Evolutionary conservation across 2,113 vertebrate species (phyloP), one percentile per base, ranked within the genome.

Genomic region (Sciurus niger): DNA sequence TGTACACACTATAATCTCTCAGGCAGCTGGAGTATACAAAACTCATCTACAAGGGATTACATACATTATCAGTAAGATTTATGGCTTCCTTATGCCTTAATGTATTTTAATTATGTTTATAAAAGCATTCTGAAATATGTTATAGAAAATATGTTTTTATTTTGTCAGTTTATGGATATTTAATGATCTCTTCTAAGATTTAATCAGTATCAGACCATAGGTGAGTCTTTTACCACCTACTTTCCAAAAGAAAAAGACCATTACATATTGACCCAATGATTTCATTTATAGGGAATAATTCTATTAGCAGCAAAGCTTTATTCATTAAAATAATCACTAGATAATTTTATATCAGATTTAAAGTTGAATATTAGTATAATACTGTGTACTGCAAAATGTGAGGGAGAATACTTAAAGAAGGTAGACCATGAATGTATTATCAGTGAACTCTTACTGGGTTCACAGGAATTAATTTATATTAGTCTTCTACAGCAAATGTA

Each of bases 31-130:
- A 93, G 37, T 93, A n/a, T 16, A 86, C 25, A 84, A 76, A 96
- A 37, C 7, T 92, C 90, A 90, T 95, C 73, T 87, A 17, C 10
- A 72, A 65, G 58, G 76, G 76, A 95, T 97, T 97, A 80, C 46
- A 53, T 4, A 34, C 43, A 40, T 76, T 83, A 93, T 63, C 82
- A 82, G n/a, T 12, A 53, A 83, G 40, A 88, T 65, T 94, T 60
- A 55, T 37, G 82, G 55, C 10, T 95, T 95, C 43, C 6, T 76
- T 68, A 79, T 25, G 17, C 65, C 63, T 5, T 4, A 2, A 46
- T 79, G 76, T 51, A 92, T 70, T 95, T 96, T 93, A 96, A 89
- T 89, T 96, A 84, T 63, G 63, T 94, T 96, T 84, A 74, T 53
- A 53, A 51, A 89, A 46, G 14, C 32, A 90, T 74, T 91, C 37